Base-by-base conservation (phyloP, 2,888 invertebrate species). In the Scaeva pyrastri region DNA sequence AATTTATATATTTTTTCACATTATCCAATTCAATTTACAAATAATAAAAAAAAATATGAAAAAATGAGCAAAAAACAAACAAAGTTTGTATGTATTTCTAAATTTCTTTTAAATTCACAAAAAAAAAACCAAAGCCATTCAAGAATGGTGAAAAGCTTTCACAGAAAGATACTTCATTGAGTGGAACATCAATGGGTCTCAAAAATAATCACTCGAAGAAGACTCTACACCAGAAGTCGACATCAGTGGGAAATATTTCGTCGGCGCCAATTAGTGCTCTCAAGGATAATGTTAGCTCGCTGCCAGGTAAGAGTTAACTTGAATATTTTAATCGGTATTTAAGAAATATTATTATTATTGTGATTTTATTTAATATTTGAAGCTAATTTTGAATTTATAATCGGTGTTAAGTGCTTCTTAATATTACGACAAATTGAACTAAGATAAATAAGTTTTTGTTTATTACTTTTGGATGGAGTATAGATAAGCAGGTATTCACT, bases 221-320 rank as follows among this genome's bases (percentile, higher is more conserved):
- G 71, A 91, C 90, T 88, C 80, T 92, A 36, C 91, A 92, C 76
- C 92, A 91, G 68, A 91, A 91, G 79, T 92, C 92, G 12, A 91
- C 92, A 8, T 91, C 91, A 1, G 91, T 90, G 39, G 91, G 92
- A n/a, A 91, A 91, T 86, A 91, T 92, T 87, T 89, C 90, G 41
- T 90, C 90, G 36, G 90, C 92, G 48, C 88, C 88, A 11, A 87
- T 88, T 45, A 88, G 82, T 68, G 93, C 93, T 45, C 90, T 94
- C 85, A 95, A 94, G 89, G 94, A 94, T 85, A 94, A 94, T 90
- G 94, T 94, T 83, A 94, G 94, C 52, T 95, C 95, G 12, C 91
- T 95, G 86, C 95, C 95, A 88, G 95, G 95, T 95, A 92, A 89
- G 55, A 60, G 45, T 41, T 70, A 14, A 16, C 1, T 26, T 62